phyloP scores from a whole-genome alignment of 1,140 invertebrate species.

The Euborellia annulipes region DNA sequence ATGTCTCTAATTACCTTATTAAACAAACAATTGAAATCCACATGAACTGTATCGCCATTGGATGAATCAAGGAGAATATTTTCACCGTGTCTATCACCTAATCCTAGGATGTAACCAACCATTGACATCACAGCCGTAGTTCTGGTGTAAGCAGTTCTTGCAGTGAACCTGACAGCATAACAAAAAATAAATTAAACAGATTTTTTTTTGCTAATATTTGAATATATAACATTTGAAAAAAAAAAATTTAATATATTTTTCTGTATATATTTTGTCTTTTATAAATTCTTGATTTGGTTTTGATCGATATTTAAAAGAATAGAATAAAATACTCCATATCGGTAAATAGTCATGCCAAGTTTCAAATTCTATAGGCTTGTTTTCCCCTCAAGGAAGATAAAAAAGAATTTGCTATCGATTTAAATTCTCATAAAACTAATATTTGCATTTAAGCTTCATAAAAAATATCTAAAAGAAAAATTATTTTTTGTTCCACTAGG shows the following conservation, averaged over 20 bases:
- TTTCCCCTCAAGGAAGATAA: no score
- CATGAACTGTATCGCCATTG: constrained; percentile 86
- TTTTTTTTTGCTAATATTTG: neutral
- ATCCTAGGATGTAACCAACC: constrained; percentile 90
- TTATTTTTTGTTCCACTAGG: no score
- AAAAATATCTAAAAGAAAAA: no score
- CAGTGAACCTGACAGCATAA: constrained; percentile 49
- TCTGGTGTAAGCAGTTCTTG: constrained; percentile 69
- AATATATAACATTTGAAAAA: neutral
- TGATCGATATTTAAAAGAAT: neutral
- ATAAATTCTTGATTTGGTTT: no score
- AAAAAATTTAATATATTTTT: neutral
- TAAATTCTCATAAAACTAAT: no score
- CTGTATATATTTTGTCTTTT: neutral
- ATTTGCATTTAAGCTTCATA: no score
- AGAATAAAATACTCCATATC: no score
- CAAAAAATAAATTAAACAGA: neutral
- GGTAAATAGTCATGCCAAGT: no score
- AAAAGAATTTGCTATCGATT: no score
- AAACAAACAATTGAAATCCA: constrained; percentile 97
- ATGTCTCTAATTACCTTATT: constrained; percentile 75
- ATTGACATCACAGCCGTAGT: constrained; percentile 96
- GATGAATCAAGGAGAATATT: constrained; percentile 89
- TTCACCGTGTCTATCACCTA: constrained; percentile 95
- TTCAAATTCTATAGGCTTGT: no score